A percentile compares a stretch with the other conserved stretches of the same genome.
Evolutionary conservation across 1,140 invertebrate genomes (phyloP).

Genomic region (Tachypleus tridentatus): DNA sequence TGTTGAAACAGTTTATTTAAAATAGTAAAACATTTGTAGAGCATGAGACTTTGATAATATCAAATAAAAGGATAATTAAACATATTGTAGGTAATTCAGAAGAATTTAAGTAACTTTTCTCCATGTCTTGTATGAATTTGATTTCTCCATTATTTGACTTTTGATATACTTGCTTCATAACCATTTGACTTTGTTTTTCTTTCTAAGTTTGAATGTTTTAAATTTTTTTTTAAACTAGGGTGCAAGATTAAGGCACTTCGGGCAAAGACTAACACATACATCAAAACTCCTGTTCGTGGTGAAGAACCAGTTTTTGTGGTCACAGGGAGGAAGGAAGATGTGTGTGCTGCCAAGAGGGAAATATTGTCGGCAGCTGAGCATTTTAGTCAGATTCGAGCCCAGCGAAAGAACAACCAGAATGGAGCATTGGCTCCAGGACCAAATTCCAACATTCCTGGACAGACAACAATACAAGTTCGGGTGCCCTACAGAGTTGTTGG

Average conservation of each 20-base stretch:
- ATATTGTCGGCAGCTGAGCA: slow-evolving; percentile 98
- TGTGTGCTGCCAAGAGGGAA: slow-evolving; percentile 87
- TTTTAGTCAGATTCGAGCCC: slow-evolving; percentile 95
- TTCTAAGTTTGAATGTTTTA: no score
- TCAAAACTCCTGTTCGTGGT: slow-evolving; percentile 95
- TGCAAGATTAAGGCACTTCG: slow-evolving; percentile 99
- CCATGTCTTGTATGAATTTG: no score
- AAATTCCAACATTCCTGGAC: slow-evolving; percentile 50
- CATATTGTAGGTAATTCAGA: no score
- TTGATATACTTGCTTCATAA: no score
- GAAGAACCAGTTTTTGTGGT: slow-evolving; percentile 99
- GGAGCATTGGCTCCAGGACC: slow-evolving; percentile 25
- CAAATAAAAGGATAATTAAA: no score
- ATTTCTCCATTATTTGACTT: slow-evolving; percentile 22
- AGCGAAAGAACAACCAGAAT: slow-evolving; percentile 65
- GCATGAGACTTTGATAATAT: no score
- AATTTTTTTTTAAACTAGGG: slow-evolving; percentile 46
- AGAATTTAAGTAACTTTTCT: no score
- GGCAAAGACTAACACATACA: slow-evolving; percentile 99
- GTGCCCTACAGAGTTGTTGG: slow-evolving; percentile 98
- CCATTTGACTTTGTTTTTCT: no score
- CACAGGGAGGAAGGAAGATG: slow-evolving; percentile 95
- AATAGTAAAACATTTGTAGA: no score
- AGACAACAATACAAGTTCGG: slow-evolving; percentile 92
- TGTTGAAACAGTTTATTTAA: no score